A percentile compares a stretch with the other conserved stretches of the same genome.
phyloP scores from a whole-genome alignment of 2,113 vertebrate genomes.

The Anser cygnoides region DNA sequence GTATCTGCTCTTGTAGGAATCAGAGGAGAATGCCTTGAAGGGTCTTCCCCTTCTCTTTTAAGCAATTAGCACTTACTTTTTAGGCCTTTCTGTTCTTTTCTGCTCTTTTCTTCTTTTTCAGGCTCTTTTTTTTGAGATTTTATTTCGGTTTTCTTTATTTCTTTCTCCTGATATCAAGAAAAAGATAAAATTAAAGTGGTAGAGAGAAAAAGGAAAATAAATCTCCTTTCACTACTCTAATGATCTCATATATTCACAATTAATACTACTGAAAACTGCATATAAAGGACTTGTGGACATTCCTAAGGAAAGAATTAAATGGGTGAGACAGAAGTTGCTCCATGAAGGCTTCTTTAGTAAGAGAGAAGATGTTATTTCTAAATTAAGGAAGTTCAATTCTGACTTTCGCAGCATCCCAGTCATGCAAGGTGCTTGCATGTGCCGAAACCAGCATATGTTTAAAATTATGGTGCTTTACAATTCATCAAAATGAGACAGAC shows the following conservation, averaged over 20 bases:
- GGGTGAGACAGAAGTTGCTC: not conserved
- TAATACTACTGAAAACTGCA: not conserved
- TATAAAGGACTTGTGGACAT: not conserved
- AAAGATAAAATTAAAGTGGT: not conserved
- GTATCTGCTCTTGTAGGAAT: not conserved
- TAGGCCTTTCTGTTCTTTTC: slow-evolving; percentile 77
- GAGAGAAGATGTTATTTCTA: not conserved
- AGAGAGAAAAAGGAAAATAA: not conserved
- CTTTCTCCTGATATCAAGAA: slow-evolving; percentile 77
- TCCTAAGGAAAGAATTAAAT: not conserved
- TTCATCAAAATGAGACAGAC: too few relatives aligned
- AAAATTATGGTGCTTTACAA: not conserved
- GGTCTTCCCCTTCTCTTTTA: not conserved
- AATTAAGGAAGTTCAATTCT: not conserved
- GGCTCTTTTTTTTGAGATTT: slow-evolving; percentile 84
- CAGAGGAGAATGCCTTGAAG: not conserved
- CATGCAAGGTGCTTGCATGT: not conserved
- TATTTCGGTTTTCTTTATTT: slow-evolving; percentile 81
- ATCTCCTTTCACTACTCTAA: not conserved
- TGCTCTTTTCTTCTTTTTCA: slow-evolving; percentile 84
- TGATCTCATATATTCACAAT: not conserved
- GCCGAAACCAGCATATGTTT: not conserved
- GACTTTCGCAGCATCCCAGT: not conserved
- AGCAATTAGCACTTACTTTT: slow-evolving; percentile 80
- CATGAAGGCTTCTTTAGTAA: not conserved